Evolutionary conservation across 2,797 vertebrate genomes (phyloP).

Genomic region (Anguilla pacifica): DNA sequence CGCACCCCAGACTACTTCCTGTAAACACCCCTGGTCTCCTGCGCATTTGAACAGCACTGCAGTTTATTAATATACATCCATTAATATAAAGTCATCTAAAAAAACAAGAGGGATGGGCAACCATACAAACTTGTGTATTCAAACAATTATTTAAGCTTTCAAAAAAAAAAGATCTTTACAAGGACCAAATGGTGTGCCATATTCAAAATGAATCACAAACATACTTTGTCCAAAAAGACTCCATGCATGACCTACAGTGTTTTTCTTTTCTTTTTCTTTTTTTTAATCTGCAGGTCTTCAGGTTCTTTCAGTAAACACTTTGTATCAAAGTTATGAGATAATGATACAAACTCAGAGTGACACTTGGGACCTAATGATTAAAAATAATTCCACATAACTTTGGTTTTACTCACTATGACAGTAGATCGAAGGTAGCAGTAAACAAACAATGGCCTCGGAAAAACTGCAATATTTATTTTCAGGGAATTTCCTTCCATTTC

Average conservation of each 20-base stretch:
- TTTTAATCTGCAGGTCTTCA: slow-evolving; percentile 80
- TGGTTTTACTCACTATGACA: slow-evolving; percentile 88
- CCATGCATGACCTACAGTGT: slow-evolving; percentile 83
- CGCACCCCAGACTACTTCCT: slow-evolving; percentile 98
- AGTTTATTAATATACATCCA: slow-evolving; percentile 30
- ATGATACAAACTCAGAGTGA: slow-evolving; percentile 61
- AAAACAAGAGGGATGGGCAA: slow-evolving; percentile 73
- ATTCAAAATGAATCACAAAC: slow-evolving; percentile 72
- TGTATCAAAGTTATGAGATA: slow-evolving; percentile 65
- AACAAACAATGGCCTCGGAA: slow-evolving; percentile 68
- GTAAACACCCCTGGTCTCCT: slow-evolving; percentile 74
- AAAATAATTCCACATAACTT: slow-evolving; percentile 80
- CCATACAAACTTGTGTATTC: slow-evolving; percentile 74
- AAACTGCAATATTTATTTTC: slow-evolving; percentile 75
- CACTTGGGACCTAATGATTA: slow-evolving; percentile 72
- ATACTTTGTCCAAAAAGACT: slow-evolving; percentile 77
- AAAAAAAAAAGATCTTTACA: slow-evolving; percentile 70
- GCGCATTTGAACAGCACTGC: slow-evolving; percentile 75
- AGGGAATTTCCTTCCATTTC: slow-evolving; percentile 69
- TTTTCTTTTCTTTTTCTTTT: slow-evolving; percentile 63
- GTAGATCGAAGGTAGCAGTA: slow-evolving; percentile 83
- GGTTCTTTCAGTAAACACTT: slow-evolving; percentile 76
- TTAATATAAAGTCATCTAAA: slow-evolving; percentile 50
- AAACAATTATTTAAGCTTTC: slow-evolving; percentile 36
- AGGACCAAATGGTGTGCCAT: slow-evolving; percentile 90